Base-by-base conservation (phyloP, 2,797 vertebrate species). In the Protonibea diacanthus region DNA sequence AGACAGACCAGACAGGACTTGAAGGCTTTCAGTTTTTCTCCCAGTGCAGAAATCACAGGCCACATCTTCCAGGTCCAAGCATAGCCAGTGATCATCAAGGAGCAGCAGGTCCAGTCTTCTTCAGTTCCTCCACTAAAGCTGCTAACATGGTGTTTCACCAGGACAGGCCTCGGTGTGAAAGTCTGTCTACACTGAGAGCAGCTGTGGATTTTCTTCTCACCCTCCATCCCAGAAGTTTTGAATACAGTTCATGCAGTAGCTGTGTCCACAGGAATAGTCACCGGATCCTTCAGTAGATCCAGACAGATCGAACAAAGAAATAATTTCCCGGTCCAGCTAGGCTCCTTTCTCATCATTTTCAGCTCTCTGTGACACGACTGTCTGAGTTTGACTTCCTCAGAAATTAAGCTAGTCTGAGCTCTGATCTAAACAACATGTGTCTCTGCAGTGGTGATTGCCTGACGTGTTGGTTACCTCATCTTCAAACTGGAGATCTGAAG, bases 11-110 rank as follows among this genome's bases (percentile, higher is more conserved):
- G 29, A 38, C 56, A 58, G 56, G 27, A 58, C 56, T 58, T 58
- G 8, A 58, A 6, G 1, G 56, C 56, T 20, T 58, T 58, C 56
- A 58, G 29, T 59, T 59, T n/a, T 59, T 7, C 29, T 59, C 18
- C 57, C 57, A 59, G 33, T 59, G 18, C 20, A 59, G 29, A 58
- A 2, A 58, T 33, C 56, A 38, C 56, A 29, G 25, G 55, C 25
- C 55, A n/a, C 27, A 29, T 56, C 55, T 56, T 56, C n/a, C 55
- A 56, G 55, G 25, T 58, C 56, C 56, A n/a, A 58, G 56, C 56
- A 58, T 58, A 58, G 56, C n/a, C 56, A 58, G 56, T 10, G 56
- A 58, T 58, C 56, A 58, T 3, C 53, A 17, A 25, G 53, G n/a
- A n/a, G n/a, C n/a, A 56, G 25, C 53, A 60, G 58, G 21, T 7